Percentiles rank a stretch among this genome's conserved stretches.
phyloP scores from a whole-genome alignment of 1,140 invertebrate genomes.

The Trinorchestia longiramus region DNA sequence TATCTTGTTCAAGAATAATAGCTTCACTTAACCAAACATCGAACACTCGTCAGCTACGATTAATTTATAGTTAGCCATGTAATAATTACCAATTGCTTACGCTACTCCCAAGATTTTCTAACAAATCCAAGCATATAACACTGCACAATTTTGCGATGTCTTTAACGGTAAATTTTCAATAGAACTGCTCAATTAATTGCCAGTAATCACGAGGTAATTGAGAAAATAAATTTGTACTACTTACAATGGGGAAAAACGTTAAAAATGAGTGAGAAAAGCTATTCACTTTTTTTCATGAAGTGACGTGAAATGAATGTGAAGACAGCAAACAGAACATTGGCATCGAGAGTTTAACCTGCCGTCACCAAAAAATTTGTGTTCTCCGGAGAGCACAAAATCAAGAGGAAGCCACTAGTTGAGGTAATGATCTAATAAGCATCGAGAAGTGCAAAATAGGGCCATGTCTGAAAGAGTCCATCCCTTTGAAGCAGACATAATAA shows the following conservation, averaged over 20 bases:
- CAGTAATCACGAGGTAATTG: not conserved
- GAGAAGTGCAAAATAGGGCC: not conserved
- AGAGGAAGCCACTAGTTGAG: not conserved
- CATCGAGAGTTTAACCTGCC: not conserved
- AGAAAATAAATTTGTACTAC: no score
- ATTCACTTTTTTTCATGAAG: not conserved
- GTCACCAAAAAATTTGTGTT: not conserved
- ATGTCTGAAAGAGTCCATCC: not conserved
- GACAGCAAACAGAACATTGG: not conserved
- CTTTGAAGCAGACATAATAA: conserved; percentile 22
- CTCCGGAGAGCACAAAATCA: not conserved
- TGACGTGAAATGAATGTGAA: not conserved
- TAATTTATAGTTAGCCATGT: not conserved
- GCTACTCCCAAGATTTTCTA: not conserved
- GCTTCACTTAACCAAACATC: not conserved
- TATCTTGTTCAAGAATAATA: not conserved
- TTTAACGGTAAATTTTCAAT: not conserved
- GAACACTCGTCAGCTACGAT: not conserved
- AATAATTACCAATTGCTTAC: not conserved
- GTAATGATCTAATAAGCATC: not conserved
- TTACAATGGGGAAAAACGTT: no score
- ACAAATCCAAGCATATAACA: not conserved
- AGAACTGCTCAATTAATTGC: not conserved
- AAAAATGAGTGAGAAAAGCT: not conserved
- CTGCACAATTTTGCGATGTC: not conserved